Conservation (phyloP, 2,113 vertebrate genomes). For the Phalacrocorax pelagicus region DNA sequence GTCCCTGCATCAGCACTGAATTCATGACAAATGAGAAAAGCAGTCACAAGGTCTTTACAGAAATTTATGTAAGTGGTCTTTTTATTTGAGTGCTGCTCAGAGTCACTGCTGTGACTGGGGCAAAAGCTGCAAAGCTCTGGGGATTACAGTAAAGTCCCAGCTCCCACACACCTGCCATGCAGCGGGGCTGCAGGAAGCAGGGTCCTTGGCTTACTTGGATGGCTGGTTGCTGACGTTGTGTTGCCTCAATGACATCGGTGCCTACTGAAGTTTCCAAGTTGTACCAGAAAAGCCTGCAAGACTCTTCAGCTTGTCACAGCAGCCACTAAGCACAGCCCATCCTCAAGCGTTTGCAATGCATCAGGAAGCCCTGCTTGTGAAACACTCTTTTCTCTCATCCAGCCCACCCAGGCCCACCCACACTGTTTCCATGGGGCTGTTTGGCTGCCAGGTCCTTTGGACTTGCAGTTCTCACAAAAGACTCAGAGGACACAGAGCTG, state of each 20-base stretch:
- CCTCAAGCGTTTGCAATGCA: not conserved
- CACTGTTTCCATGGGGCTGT: not conserved
- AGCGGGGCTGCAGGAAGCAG: rapidly evolving
- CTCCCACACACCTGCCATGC: rapidly evolving
- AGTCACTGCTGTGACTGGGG: not conserved
- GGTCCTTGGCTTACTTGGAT: not conserved
- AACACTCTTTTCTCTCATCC: rapidly evolving
- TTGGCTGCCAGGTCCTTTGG: not conserved
- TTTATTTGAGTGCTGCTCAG: not conserved
- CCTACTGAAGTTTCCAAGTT: not conserved
- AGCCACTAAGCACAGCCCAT: not conserved
- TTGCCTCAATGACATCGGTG: not conserved
- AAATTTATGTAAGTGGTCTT: not conserved
- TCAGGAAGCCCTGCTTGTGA: not conserved
- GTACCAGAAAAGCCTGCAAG: not conserved
- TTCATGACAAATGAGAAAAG: not conserved
- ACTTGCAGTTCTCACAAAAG: not conserved
- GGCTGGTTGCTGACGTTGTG: not conserved
- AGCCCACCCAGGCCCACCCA: not conserved
- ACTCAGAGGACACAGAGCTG: not conserved
- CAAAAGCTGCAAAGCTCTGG: not conserved
- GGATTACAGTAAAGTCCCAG: not conserved
- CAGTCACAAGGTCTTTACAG: not conserved
- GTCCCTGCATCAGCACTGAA: not conserved
- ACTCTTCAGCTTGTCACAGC: not conserved